Evolutionary conservation across 1,140 invertebrate genomes (phyloP), one percentile per base, ranked within the genome.

Genomic region (Phortica variegata): DNA sequence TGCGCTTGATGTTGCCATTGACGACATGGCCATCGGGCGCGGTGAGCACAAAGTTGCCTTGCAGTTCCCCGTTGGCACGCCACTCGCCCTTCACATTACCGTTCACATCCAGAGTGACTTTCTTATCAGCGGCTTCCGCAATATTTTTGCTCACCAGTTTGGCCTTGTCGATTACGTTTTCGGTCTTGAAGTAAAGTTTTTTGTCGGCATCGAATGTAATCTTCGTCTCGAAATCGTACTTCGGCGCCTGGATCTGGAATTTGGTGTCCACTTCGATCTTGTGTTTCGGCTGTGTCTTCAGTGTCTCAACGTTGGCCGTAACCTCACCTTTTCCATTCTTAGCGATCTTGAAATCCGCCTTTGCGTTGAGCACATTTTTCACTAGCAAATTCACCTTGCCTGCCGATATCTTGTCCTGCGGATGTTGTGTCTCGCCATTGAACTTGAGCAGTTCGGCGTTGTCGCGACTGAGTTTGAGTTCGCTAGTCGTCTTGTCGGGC

Each of bases 191-290:
- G 17, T 59, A 49, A 1, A 90, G 52, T 53, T 84, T 84, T 38
- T 87, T 87, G 10, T 84, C 82, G n/a, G 82, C 85, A 62, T 89
- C 81, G 7, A 84, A 82, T 39, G 79, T 81, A 2, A 90, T 15
- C 21, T 82, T 83, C 1, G 84, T 47, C 17, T 83, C 81, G 0
- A 81, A 78, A 29, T 82, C 81, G 54, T 82, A 84, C 8, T 75
- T 76, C 0, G 82, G 82, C 2, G 81, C 75, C 18, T 79, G 75
- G 0, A 82, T 77, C 0, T 78, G 76, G 45, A 87, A 81, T 3
- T 79, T 81, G 0, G 84, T 57, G 3, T 85, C 82, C 9, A 80
- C 77, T 60, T 86, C 86, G 23, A 88, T 76, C n/a, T 66, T 73
- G 15, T 73, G 69, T 54, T 86, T 85, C 6, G 82, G 79, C 26